These are phyloP conservation scores for Heliconius erato DNA, from an alignment of 2,888 invertebrate species.

Conservation along the genomic window DNA sequence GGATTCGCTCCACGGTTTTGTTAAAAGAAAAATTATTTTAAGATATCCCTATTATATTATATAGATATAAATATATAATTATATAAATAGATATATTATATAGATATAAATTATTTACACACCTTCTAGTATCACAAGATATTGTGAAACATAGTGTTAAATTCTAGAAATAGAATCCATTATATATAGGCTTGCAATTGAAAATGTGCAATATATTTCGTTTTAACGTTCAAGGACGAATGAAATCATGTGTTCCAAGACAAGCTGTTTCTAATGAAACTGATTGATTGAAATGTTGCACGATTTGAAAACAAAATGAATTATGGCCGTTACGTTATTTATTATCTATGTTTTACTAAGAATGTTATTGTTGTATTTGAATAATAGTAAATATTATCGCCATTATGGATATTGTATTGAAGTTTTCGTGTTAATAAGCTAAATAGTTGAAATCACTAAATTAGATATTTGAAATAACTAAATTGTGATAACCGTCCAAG, in stretches of 20 bases:
- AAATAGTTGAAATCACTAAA: too few species aligned
- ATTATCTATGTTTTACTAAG: slow-evolving; percentile 30
- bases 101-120: too few species aligned
- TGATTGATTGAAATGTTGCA: slow-evolving; percentile 47
- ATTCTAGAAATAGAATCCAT: not conserved
- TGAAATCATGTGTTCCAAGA: slow-evolving; percentile 42
- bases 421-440: not conserved
- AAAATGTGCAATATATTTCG: slow-evolving; percentile 18
- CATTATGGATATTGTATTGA: not conserved
- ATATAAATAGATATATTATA: too few species aligned
- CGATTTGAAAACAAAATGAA: slow-evolving; percentile 48
- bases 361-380: slow-evolving; percentile 34
- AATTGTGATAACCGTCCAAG: too few species aligned
- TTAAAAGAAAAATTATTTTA: not conserved
- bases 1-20: not conserved
- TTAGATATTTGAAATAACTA: too few species aligned
- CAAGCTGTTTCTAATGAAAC: slow-evolving; percentile 44
- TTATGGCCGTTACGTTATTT: slow-evolving; percentile 42
- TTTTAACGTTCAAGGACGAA: slow-evolving; percentile 44
- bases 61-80: too few species aligned
- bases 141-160: not conserved
- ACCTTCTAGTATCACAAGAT: not conserved
- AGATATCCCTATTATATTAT: too few species aligned
- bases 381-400: slow-evolving; percentile 4
- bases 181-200: not conserved